Evolutionary conservation across 2,113 vertebrate species (phyloP).

Genomic region (Cricetomys ansorgei): DNA sequence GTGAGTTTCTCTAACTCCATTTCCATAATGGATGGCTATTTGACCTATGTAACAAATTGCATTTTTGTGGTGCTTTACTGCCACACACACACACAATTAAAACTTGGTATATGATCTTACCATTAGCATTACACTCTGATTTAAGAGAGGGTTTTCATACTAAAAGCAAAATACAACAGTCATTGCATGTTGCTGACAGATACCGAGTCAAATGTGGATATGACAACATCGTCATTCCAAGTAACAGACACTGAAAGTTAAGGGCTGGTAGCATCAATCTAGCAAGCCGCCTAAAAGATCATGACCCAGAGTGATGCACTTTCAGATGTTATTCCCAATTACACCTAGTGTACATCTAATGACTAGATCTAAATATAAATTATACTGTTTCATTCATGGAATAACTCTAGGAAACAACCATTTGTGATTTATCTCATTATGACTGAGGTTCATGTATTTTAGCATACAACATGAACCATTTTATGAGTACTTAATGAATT

Average conservation of each 20-base stretch:
- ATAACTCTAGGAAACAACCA: background rate
- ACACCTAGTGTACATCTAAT: background rate
- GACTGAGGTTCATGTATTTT: background rate
- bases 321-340: background rate
- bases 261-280: background rate
- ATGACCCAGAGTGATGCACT: background rate
- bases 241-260: background rate
- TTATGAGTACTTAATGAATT: background rate
- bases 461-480: background rate
- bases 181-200: background rate
- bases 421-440: background rate
- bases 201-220: background rate
- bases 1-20: background rate
- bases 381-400: background rate
- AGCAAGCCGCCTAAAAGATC: background rate
- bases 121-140: background rate
- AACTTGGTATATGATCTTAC: background rate
- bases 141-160: background rate
- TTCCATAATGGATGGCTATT: background rate
- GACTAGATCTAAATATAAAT: background rate
- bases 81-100: background rate
- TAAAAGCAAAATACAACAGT: background rate
- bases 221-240: background rate
- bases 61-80: background rate
- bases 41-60: background rate